phyloP scores from a whole-genome alignment of 2,797 vertebrate genomes.

The Xyrichtys novacula region DNA sequence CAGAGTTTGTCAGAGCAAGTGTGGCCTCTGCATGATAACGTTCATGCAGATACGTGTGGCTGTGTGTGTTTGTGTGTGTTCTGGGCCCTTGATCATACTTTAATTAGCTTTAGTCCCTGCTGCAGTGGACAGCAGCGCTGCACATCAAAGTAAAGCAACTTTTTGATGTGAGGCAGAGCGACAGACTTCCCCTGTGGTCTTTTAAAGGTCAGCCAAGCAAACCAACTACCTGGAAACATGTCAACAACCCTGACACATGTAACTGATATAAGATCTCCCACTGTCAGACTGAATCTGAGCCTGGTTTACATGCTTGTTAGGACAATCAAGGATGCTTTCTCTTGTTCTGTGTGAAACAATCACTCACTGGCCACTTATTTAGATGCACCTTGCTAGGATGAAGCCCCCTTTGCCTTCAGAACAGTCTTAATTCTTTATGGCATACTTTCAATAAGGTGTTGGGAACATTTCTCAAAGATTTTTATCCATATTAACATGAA shows the following conservation, averaged over 20 bases:
- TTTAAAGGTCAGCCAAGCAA: constrained; percentile 25
- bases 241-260: neutral
- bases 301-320: neutral
- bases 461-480: too few species aligned
- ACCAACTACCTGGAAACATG: constrained; percentile 14
- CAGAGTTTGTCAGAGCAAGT: neutral
- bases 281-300: neutral
- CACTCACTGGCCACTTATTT: too few species aligned
- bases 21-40: neutral
- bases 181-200: neutral
- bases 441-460: too few species aligned
- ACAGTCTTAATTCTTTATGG: too few species aligned
- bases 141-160: constrained; percentile 30
- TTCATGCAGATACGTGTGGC: neutral
- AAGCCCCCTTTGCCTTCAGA: too few species aligned
- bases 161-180: constrained; percentile 23
- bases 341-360: neutral
- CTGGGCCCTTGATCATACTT: constrained; percentile 29
- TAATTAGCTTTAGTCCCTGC: constrained; percentile 18
- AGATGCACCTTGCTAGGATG: too few species aligned
- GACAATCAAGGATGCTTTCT: neutral
- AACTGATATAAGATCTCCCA: too few species aligned
- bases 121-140: neutral
- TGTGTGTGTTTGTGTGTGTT: neutral
- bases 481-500: too few species aligned